These are phyloP conservation scores for Liasis olivaceus DNA, from an alignment of 2,797 vertebrate genomes.

Conservation along the genomic window DNA sequence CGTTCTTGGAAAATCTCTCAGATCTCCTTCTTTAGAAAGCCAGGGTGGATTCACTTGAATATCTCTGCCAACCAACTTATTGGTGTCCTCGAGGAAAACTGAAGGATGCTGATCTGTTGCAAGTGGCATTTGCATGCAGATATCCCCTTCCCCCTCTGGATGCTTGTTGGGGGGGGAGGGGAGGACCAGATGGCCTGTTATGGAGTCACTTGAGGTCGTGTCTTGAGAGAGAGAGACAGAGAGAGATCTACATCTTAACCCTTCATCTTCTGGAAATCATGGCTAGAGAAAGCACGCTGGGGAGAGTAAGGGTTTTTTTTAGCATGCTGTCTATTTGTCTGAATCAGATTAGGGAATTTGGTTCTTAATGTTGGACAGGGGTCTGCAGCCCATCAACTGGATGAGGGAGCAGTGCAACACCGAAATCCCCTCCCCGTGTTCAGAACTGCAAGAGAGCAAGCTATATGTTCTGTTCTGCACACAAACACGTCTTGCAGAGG, in stretches of 20 bases:
- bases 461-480: too few species aligned
- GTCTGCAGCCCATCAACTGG: accelerated
- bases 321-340: neutral
- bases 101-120: too few species aligned
- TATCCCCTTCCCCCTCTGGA: neutral
- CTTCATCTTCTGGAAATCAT: slow-evolving; percentile 45
- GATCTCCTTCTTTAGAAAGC: neutral
- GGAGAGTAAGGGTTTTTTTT: neutral
- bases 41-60: neutral
- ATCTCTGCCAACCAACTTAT: neutral
- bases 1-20: neutral
- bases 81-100: neutral
- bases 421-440: neutral
- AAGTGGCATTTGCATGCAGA: neutral
- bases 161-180: neutral
- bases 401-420: neutral
- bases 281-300: neutral
- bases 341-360: neutral
- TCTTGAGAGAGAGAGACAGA: slow-evolving; percentile 31
- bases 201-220: slow-evolving; percentile 71
- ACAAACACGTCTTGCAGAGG: too few species aligned
- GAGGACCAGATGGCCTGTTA: slow-evolving; percentile 60
- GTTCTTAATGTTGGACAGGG: neutral
- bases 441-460: neutral
- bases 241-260: slow-evolving; percentile 68